A percentile compares a stretch with the other conserved stretches of the same genome.
Evolutionary conservation across 2,888 invertebrate species (phyloP).

Genomic region (Ochropleura plecta): DNA sequence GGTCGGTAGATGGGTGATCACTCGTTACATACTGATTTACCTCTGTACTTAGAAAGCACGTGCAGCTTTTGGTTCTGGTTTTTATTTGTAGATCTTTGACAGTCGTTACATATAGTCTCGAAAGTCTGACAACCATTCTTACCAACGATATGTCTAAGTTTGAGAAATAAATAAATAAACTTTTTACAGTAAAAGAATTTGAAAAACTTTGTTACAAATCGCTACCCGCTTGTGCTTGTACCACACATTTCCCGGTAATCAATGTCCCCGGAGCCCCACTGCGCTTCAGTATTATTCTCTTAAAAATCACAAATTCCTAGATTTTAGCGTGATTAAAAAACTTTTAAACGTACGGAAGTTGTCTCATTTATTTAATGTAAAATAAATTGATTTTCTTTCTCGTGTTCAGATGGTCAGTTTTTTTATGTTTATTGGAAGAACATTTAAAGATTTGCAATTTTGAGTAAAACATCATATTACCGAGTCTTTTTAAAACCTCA

Average conservation of each 20-base stretch:
- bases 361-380: slow-evolving; percentile 25
- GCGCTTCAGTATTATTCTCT: slow-evolving; percentile 50
- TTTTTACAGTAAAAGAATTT: not conserved
- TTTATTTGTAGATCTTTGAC: too few species aligned
- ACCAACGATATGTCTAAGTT: too few species aligned
- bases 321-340: slow-evolving; percentile 64
- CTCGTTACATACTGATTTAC: too few species aligned
- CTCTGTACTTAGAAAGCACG: too few species aligned
- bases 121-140: too few species aligned
- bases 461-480: not conserved
- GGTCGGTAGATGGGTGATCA: too few species aligned
- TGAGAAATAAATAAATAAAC: too few species aligned
- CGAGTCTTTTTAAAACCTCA: too few species aligned
- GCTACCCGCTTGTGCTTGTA: slow-evolving; percentile 19
- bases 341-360: slow-evolving; percentile 37
- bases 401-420: not conserved
- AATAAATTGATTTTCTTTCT: slow-evolving; percentile 2
- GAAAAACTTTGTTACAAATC: not conserved
- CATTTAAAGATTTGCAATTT: not conserved
- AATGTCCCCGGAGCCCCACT: slow-evolving; percentile 57
- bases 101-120: too few species aligned
- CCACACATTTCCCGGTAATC: slow-evolving; percentile 51
- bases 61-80: too few species aligned
- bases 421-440: not conserved
- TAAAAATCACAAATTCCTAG: slow-evolving; percentile 49